Conservation (phyloP, 2,113 vertebrate species). For the Pseudopodoces humilis region DNA sequence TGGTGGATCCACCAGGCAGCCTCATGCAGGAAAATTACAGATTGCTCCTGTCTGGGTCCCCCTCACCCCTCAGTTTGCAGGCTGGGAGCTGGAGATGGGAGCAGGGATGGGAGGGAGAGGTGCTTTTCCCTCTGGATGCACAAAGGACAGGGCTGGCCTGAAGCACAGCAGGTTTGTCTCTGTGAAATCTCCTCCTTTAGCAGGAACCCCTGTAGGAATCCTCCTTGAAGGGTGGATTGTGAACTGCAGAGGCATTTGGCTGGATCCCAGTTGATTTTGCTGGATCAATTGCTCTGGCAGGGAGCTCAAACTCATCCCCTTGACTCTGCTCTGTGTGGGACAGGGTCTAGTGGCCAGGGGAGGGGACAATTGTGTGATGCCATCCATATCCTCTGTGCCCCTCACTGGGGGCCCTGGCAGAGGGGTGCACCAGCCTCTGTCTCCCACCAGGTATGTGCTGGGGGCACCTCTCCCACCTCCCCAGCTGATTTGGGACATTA, state of each 20-base stretch:
- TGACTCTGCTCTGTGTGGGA: rapidly evolving
- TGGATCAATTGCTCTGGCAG: background rate
- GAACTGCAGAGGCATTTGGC: background rate
- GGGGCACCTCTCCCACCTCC: background rate
- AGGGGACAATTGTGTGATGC: rapidly evolving
- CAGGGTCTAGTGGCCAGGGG: background rate
- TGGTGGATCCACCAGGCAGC: background rate
- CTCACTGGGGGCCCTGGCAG: rapidly evolving
- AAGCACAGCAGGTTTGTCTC: background rate
- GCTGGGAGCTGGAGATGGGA: background rate
- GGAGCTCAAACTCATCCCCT: background rate
- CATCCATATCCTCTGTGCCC: rapidly evolving
- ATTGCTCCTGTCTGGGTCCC: background rate
- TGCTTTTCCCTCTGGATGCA: background rate
- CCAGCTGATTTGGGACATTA: background rate
- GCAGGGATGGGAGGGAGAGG: background rate
- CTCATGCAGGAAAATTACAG: background rate
- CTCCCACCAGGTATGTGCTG: background rate
- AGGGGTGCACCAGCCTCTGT: background rate
- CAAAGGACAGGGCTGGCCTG: background rate
- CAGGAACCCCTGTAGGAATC: background rate
- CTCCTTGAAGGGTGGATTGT: background rate
- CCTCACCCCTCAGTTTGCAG: rapidly evolving
- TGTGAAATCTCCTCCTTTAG: background rate
- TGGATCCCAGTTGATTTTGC: background rate